A percentile compares a stretch with the other conserved stretches of the same genome.
These are phyloP conservation scores for Galeopsomyia nigrocyanea DNA, from an alignment of 2,888 invertebrate species.

Conservation along the genomic window DNA sequence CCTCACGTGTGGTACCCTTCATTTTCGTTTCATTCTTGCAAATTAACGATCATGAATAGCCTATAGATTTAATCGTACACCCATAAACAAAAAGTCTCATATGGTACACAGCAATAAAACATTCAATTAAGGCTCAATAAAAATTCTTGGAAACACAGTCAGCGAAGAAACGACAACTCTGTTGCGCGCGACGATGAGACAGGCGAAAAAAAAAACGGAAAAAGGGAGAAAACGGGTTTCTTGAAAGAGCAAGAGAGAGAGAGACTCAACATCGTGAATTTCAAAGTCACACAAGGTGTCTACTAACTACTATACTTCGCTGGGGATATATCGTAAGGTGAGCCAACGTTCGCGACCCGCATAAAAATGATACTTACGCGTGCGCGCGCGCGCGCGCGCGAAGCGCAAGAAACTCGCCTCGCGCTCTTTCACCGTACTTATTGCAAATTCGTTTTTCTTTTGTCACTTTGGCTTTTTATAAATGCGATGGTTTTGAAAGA, in stretches of 20 bases:
- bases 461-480: neutral
- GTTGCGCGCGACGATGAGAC: neutral
- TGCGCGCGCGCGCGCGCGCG: neutral
- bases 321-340: constrained; percentile 29
- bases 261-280: constrained; percentile 7
- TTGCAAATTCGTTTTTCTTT: constrained; percentile 19
- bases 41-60: no score
- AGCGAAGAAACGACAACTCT: no score
- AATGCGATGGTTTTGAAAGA: no score
- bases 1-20: no score
- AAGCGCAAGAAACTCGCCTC: neutral
- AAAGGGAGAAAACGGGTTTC: neutral
- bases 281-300: constrained; percentile 30
- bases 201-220: constrained; percentile 1
- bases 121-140: no score
- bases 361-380: constrained; percentile 24
- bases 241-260: neutral
- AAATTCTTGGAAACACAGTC: no score
- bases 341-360: constrained; percentile 32
- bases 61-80: no score
- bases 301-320: neutral
- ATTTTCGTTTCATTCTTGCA: no score
- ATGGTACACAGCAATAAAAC: no score
- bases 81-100: no score
- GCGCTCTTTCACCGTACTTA: neutral